These are phyloP conservation scores for Zaprionus ornatus DNA, from an alignment of 1,140 invertebrate genomes.

Conservation along the genomic window DNA sequence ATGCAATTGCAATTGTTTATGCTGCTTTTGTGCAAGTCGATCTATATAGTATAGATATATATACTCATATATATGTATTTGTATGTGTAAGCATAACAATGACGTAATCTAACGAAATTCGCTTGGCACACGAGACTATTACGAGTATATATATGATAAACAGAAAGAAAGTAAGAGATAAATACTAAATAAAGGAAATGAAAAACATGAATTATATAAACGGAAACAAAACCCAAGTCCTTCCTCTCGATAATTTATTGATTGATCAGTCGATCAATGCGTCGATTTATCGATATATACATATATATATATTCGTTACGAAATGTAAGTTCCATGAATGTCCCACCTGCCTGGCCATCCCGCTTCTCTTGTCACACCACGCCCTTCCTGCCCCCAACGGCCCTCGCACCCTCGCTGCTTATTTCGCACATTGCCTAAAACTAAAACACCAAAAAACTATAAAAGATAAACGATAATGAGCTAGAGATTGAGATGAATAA, in stretches of 20 bases:
- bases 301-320: conserved; percentile 34
- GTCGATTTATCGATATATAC: conserved; percentile 32
- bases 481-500: conserved; percentile 3
- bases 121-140: conserved; percentile 40
- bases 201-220: conserved; percentile 11
- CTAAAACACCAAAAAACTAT: conserved; percentile 43
- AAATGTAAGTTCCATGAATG: conserved; percentile 72
- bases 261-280: conserved; percentile 5
- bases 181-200: not conserved
- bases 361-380: conserved; percentile 38
- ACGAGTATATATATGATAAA: conserved; percentile 11
- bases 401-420: conserved; percentile 16
- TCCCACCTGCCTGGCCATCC: conserved; percentile 71
- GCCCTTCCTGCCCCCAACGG: not conserved
- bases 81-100: conserved; percentile 22
- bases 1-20: conserved; percentile 41
- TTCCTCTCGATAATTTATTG: conserved; percentile 38
- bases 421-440: conserved; percentile 34
- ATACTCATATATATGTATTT: conserved; percentile 27
- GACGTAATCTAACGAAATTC: conserved; percentile 46
- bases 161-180: not conserved
- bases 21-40: conserved; percentile 39
- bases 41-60: conserved; percentile 13
- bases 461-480: conserved; percentile 8
- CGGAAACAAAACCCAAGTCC: conserved; percentile 28